These are phyloP conservation scores for Ptyas mucosa DNA, from an alignment of 2,113 vertebrate species.

Conservation along the genomic window DNA sequence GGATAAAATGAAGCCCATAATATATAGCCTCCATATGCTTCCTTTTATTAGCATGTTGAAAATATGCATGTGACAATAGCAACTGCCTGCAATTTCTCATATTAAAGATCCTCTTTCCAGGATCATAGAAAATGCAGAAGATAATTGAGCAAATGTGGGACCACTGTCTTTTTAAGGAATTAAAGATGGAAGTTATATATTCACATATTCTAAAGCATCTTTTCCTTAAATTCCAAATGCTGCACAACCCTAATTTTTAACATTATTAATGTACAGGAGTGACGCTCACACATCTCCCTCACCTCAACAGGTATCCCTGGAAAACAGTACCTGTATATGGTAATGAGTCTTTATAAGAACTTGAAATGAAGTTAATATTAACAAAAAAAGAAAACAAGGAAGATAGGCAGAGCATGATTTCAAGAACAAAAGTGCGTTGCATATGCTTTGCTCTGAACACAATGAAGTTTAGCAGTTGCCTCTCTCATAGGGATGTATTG, in stretches of 20 bases:
- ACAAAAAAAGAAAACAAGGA: not conserved
- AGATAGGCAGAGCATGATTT: not conserved
- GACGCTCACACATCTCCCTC: not conserved
- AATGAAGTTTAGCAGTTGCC: not conserved
- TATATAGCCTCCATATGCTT: not conserved
- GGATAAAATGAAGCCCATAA: conserved; percentile 1
- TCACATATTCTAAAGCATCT: not conserved
- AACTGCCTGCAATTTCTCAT: not conserved
- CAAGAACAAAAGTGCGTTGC: not conserved
- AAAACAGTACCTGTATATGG: not conserved
- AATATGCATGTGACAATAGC: not conserved
- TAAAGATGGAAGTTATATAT: not conserved
- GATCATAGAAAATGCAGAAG: not conserved
- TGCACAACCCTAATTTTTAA: not conserved
- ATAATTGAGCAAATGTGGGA: not conserved
- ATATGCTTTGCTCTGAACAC: not conserved
- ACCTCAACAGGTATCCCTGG: not conserved
- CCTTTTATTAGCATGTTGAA: not conserved
- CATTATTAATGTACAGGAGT: not conserved
- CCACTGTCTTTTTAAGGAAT: not conserved
- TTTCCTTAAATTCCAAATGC: not conserved
- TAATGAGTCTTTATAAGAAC: not conserved
- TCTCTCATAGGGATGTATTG: not conserved
- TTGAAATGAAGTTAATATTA: not conserved
- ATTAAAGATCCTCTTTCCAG: not conserved